Evolutionary conservation across 2,888 invertebrate genomes (phyloP), one percentile per base, ranked within the genome.

Genomic region (Micoletzkya japonica): DNA sequence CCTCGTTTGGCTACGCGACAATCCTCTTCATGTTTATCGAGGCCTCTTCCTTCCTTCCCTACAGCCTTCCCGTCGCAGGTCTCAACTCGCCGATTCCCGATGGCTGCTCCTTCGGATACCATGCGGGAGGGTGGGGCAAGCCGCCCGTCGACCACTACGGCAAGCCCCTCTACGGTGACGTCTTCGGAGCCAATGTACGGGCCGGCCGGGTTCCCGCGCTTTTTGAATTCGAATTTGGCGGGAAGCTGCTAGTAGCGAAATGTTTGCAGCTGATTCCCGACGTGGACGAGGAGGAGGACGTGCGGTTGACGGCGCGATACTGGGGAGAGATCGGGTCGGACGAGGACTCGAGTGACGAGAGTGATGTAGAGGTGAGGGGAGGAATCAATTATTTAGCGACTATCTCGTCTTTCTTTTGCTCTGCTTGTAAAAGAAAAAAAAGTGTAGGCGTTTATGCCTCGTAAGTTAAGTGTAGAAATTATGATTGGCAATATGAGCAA

Each of bases 121-220:
- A 98, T 88, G 96, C 97, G 0, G 98, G 95, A 50, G 97, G 97
- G 28, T 98, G 97, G 97, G 97, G 98, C 73, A 98, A 98, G 87
- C 98, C 98, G 17, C 98, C 98, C 0, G 98, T 98, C 0, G 98
- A 98, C 87, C 97, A 97, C 87, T 92, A 91, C 74, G 98, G 98
- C 49, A 92, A 95, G 86, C 98, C 98, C 0, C 88, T 98, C 1
- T 99, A 99, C 86, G 98, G 98, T 1, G 98, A 98, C 87, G 98
- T 98, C 2, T 99, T 98, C 86, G 97, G 97, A 4, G 91, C 93
- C 20, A 84, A 85, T 80, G 81, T 81, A 64, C 66, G 77, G 69
- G 59, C 52, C 24, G 10, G 10, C 20, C 20, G 44, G 20, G 44
- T 44, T 44, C 14, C 14, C 44, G 44, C 44, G 44, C 44, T 44